These are phyloP conservation scores for Endotricha flammealis DNA, from an alignment of 2,888 invertebrate genomes.

Conservation along the genomic window DNA sequence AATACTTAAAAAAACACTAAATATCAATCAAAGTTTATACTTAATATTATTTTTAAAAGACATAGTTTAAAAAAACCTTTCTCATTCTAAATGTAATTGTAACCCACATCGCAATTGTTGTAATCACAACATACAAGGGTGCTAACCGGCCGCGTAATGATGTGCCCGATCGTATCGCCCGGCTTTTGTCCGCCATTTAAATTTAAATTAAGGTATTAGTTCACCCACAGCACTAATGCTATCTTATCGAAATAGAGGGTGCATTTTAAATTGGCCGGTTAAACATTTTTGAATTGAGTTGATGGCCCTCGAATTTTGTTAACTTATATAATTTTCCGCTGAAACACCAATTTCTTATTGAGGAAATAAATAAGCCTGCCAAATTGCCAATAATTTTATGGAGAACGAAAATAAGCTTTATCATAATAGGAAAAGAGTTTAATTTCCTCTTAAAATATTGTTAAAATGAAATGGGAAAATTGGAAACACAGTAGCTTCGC, in stretches of 20 bases:
- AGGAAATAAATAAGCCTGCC: no score
- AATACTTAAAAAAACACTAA: no score
- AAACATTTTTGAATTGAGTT: constrained; percentile 4
- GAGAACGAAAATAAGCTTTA: no score
- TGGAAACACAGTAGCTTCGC: neutral
- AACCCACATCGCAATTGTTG: constrained; percentile 16
- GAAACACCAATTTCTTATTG: no score
- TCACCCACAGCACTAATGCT: constrained; percentile 16
- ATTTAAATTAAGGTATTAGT: constrained; percentile 75
- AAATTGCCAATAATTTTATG: no score
- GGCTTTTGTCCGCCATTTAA: constrained; percentile 71
- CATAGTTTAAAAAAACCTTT: no score
- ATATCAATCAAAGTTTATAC: no score
- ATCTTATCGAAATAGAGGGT: constrained; percentile 27
- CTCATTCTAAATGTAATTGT: constrained; percentile 1
- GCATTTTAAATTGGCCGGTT: constrained; percentile 34
- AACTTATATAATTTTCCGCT: no score
- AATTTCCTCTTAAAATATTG: no score
- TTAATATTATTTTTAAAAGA: no score
- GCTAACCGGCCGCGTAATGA: constrained; percentile 31
- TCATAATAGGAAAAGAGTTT: no score
- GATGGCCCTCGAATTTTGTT: neutral
- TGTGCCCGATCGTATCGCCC: constrained; percentile 47
- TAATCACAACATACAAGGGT: constrained; percentile 20
- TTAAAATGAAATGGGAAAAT: no score